phyloP scores from a whole-genome alignment of 2,113 vertebrate species.

The Vulpes lagopus region DNA sequence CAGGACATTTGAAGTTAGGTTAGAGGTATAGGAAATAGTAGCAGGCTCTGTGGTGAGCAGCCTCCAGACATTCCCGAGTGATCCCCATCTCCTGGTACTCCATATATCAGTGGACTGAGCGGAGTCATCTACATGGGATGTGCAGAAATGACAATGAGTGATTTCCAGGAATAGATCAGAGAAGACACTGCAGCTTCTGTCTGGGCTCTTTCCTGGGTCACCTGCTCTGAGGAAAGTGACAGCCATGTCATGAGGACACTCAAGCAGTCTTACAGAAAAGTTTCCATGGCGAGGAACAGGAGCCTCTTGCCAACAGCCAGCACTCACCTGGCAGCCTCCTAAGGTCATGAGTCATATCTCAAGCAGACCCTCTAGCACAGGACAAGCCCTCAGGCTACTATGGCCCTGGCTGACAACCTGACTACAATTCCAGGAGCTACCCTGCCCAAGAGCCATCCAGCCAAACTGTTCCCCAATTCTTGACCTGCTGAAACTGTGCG shows the following conservation, averaged over 20 bases:
- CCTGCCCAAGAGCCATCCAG: background rate
- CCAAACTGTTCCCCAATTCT: background rate
- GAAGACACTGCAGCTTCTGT: rapidly evolving
- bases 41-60: background rate
- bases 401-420: background rate
- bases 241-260: background rate
- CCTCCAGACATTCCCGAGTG: background rate
- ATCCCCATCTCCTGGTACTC: background rate
- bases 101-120: background rate
- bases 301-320: background rate
- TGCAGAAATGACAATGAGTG: too few relatives aligned
- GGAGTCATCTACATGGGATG: rapidly evolving
- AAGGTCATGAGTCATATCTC: background rate
- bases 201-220: too few relatives aligned
- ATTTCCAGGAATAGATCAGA: too few relatives aligned
- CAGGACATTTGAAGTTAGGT: background rate
- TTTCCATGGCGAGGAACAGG: rapidly evolving
- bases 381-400: background rate
- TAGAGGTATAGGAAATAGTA: background rate
- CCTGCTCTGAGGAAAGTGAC: rapidly evolving
- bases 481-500: rapidly evolving
- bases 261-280: rapidly evolving
- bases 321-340: too few relatives aligned
- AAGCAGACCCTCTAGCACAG: background rate
- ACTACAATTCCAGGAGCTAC: background rate